Evolutionary conservation across 2,113 vertebrate genomes (phyloP).

Genomic region (Sinocyclocheilus rhinocerous): DNA sequence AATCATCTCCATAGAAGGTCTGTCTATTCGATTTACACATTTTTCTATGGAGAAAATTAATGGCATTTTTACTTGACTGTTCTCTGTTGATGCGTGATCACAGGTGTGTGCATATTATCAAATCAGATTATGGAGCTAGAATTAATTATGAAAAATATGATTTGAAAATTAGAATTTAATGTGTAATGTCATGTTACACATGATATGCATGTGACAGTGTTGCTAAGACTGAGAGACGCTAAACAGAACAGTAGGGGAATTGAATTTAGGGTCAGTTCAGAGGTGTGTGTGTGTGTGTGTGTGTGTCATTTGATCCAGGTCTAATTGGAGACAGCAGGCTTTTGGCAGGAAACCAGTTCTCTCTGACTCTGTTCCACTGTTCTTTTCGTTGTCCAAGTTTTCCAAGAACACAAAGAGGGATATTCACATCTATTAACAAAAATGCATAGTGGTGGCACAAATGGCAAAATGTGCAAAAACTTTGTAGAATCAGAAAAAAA

Average conservation of each 20-base stretch:
- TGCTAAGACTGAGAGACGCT: not conserved
- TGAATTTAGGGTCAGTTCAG: slow-evolving; percentile 11
- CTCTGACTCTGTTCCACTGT: not conserved
- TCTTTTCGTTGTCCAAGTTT: not conserved
- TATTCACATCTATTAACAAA: not conserved
- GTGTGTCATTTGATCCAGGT: slow-evolving; percentile 24
- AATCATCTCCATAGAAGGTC: not conserved
- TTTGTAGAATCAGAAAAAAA: not conserved
- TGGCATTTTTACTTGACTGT: not conserved
- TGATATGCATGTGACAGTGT: not conserved
- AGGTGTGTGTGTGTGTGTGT: not conserved
- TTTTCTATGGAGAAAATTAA: not conserved
- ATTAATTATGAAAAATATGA: no score
- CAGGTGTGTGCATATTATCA: no score
- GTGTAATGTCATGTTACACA: no score
- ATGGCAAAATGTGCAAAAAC: not conserved
- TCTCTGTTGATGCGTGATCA: not conserved
- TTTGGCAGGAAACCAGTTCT: slow-evolving; percentile 18
- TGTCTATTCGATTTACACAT: not conserved
- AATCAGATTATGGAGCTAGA: no score
- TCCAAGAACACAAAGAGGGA: not conserved
- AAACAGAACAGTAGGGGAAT: slow-evolving; percentile 5
- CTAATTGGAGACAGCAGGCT: slow-evolving; percentile 36
- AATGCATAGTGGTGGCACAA: not conserved
- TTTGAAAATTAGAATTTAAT: no score